phyloP scores from a whole-genome alignment of 2,113 vertebrate genomes.

The Macroglossus sobrinus region DNA sequence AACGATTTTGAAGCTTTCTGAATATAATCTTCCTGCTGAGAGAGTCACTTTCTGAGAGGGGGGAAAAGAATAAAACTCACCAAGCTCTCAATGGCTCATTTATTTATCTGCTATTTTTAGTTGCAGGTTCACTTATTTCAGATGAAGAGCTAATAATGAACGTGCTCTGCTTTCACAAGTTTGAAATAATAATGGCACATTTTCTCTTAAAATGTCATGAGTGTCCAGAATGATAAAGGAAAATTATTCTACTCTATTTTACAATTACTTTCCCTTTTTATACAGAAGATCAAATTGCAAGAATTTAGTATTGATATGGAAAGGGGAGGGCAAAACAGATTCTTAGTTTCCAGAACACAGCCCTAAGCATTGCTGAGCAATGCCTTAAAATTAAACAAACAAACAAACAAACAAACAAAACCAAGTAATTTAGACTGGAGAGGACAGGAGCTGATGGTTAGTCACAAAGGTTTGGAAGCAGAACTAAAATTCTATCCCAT shows the following conservation, averaged over 20 bases:
- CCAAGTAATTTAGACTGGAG: not conserved
- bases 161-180: not conserved
- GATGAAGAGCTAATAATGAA: constrained; percentile 16
- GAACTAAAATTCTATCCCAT: not conserved
- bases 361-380: not conserved
- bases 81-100: not conserved
- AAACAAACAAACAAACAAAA: too few relatives aligned
- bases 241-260: not conserved
- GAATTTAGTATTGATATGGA: not conserved
- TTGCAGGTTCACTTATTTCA: constrained; percentile 7
- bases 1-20: constrained; percentile 37
- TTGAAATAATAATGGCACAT: not conserved
- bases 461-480: not conserved
- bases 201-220: not conserved
- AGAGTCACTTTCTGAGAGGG: not conserved
- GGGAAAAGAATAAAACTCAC: not conserved
- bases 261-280: not conserved
- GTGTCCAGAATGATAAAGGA: not conserved
- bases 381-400: not conserved
- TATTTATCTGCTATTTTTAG: constrained; percentile 58
- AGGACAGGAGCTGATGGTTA: not conserved
- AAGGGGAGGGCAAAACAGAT: not conserved
- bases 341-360: not conserved
- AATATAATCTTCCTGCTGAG: not conserved
- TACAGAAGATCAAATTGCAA: not conserved